Evolutionary conservation across 2,113 vertebrate genomes (phyloP).

Genomic region (Leucopsar rothschildi): DNA sequence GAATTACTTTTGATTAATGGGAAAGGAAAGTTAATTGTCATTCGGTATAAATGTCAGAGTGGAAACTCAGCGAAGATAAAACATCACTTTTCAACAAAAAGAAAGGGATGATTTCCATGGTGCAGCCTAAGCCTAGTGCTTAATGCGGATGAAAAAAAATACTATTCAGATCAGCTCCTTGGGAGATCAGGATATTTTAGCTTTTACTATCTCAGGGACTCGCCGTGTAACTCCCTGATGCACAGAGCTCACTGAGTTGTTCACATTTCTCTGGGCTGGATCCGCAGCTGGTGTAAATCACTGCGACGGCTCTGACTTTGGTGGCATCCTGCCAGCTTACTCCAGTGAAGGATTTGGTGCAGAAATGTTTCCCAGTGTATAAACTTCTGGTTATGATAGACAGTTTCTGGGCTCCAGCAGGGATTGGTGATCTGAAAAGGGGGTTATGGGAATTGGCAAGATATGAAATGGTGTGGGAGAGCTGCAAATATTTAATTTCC

Average conservation of each 20-base stretch:
- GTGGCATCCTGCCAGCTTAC: slow-evolving; percentile 34
- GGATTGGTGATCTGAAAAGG: slow-evolving; percentile 18
- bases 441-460: slow-evolving; percentile 54
- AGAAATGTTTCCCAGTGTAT: slow-evolving; percentile 52
- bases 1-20: slow-evolving; percentile 43
- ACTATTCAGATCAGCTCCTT: not conserved
- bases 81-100: not conserved
- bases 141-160: not conserved
- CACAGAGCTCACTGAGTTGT: not conserved
- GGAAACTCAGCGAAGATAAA: slow-evolving; percentile 23
- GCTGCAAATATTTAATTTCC: slow-evolving; percentile 56
- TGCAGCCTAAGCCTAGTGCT: not conserved
- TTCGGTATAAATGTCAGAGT: slow-evolving; percentile 22
- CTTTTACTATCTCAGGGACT: not conserved
- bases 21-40: slow-evolving; percentile 43
- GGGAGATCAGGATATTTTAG: not conserved
- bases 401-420: slow-evolving; percentile 50
- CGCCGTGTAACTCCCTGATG: not conserved
- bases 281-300: slow-evolving; percentile 51
- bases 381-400: slow-evolving; percentile 54
- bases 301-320: not conserved
- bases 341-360: slow-evolving; percentile 45
- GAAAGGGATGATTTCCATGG: not conserved
- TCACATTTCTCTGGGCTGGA: not conserved
- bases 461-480: slow-evolving; percentile 41